Conservation (phyloP, 2,888 invertebrate species). For the Drosophila atripex region DNA sequence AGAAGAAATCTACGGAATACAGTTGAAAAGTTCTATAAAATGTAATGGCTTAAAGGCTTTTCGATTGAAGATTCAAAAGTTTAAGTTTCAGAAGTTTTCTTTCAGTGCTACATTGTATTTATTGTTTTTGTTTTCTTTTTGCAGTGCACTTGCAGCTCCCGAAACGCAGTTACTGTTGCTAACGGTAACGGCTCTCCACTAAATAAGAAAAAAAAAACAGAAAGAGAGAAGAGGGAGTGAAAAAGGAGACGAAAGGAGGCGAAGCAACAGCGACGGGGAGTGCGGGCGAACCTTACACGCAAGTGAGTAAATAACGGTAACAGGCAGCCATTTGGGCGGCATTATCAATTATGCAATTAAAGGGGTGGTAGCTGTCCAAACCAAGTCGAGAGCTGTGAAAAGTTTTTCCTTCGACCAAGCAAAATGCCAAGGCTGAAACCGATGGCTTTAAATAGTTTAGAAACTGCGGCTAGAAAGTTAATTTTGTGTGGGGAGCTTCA, state of each 20-base stretch:
- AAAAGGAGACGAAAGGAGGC: neutral
- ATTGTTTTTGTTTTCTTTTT: slow-evolving; percentile 12
- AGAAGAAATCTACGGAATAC: neutral
- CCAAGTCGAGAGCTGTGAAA: slow-evolving; percentile 18
- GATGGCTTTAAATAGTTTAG: slow-evolving; percentile 14
- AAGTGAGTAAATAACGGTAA: slow-evolving; percentile 40
- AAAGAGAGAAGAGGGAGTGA: neutral
- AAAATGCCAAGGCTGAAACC: slow-evolving; percentile 26
- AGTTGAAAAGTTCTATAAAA: neutral
- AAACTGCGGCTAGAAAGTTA: neutral
- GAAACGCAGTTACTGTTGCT: slow-evolving; percentile 11
- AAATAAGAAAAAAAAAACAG: neutral
- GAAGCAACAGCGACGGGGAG: slow-evolving; percentile 7
- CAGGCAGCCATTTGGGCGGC: slow-evolving; percentile 22
- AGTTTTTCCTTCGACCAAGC: slow-evolving; percentile 14
- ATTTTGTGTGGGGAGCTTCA: neutral
- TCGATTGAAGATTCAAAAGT: neutral
- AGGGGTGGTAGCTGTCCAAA: neutral
- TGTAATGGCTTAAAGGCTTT: neutral
- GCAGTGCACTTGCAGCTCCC: slow-evolving; percentile 19
- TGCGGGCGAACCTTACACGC: slow-evolving; percentile 23
- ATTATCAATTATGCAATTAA: slow-evolving; percentile 43
- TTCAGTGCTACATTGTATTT: neutral
- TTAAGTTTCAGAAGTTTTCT: neutral
- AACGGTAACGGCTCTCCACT: slow-evolving; percentile 13